Evolutionary conservation across 2,888 invertebrate genomes (phyloP), one percentile per base, ranked within the genome.

Genomic region (Celastrina argiolus): DNA sequence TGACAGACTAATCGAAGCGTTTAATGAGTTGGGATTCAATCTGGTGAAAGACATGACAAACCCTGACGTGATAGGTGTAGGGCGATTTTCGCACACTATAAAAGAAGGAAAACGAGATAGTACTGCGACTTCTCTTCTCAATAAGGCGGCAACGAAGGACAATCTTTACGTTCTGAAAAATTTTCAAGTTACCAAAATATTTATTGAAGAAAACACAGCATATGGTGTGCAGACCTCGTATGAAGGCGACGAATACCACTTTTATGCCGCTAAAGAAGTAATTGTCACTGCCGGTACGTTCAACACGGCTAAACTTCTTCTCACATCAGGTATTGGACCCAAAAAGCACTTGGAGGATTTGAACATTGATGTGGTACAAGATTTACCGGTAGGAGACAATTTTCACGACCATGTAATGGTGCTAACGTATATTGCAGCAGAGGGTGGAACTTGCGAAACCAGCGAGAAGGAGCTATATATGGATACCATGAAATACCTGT

Each of bases 31-130:
- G 2, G 85, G 85, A 0, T 83, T 84, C 22, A 56, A 80, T 5
- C 74, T 81, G 4, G 84, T 88, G 1, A 72, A 79, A 18, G 89
- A 90, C 67, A 88, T 89, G 87, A 88, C 87, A 0, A 77, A 84
- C 65, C 85, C 87, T 0, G 22, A 78, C 8, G 72, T 66, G 56
- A 78, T 86, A 28, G 88, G 88, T 16, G 87, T 78, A 0, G 88
- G 88, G 1, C 74, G 81, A 66, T 87, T 87, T 68, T 87, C 85
- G 1, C 87, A 87, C 68, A 88, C 88, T 0, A 78, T 88, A 3
- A 76, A 72, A 59, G 69, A 79, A 4, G 86, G 88, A 0, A 79
- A 74, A 26, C 75, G 89, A 42, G 79, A 82, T 42, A 87, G 85
- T 65, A 76, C 84, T 2, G 68, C 81, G 2, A 86, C 85, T 0